Conservation (phyloP, 2,113 vertebrate species). For the Phainopepla nitens region DNA sequence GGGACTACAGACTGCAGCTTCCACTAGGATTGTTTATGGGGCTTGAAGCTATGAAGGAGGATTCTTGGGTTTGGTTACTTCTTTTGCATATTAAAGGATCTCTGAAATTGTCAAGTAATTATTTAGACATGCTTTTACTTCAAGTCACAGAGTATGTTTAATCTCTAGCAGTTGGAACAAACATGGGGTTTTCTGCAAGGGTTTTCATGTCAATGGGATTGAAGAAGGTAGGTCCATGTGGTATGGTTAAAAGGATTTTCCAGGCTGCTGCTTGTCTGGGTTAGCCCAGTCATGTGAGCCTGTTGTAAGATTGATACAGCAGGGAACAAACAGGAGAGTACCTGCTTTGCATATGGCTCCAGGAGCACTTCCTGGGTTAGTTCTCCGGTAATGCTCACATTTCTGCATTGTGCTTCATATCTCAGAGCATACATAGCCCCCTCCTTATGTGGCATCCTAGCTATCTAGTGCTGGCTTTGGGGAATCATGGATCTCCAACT, state of each 20-base stretch:
- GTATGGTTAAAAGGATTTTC: background rate
- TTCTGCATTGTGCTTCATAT: background rate
- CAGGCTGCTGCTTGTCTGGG: background rate
- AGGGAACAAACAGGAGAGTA: background rate
- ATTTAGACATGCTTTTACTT: background rate
- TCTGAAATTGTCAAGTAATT: background rate
- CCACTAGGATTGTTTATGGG: background rate
- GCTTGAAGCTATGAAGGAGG: background rate
- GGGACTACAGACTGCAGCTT: background rate
- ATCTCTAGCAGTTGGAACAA: background rate
- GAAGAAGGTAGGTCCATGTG: background rate
- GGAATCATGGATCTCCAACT: background rate
- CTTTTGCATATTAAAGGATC: background rate
- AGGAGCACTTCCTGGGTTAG: background rate
- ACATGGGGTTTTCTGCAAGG: background rate
- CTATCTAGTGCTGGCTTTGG: background rate
- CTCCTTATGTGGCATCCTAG: background rate
- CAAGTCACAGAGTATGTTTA: background rate
- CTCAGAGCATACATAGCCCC: fast-evolving
- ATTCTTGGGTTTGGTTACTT: background rate
- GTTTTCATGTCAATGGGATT: background rate
- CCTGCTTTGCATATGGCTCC: background rate
- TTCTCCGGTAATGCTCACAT: background rate
- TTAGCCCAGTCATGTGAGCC: background rate
- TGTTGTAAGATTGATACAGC: background rate